Conservation (phyloP, 2,113 vertebrate genomes). For the Orthonyx spaldingii region DNA sequence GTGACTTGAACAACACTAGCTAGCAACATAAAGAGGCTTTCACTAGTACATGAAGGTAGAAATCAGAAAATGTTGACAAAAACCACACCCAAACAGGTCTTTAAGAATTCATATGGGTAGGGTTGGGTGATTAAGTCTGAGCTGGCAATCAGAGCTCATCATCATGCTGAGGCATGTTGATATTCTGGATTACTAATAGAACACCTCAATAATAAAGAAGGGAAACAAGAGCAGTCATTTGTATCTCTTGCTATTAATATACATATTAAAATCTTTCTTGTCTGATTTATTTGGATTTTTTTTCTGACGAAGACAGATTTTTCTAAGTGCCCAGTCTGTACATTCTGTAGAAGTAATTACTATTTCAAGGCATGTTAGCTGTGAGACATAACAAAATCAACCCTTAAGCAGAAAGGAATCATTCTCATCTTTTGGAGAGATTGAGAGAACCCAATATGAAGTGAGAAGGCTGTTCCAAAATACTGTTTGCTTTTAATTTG, state of each 20-base stretch:
- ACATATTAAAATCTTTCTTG: not conserved
- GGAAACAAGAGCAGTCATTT: not conserved
- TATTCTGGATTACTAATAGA: constrained; percentile 1
- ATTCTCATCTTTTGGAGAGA: not conserved
- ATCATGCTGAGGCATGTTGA: constrained; percentile 41
- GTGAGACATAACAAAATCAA: not conserved
- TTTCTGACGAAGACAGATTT: not conserved
- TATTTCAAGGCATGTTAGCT: not conserved
- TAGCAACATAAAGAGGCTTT: not conserved
- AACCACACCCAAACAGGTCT: constrained; percentile 39
- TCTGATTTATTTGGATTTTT: not conserved
- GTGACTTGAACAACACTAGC: not conserved
- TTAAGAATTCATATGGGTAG: constrained; percentile 23
- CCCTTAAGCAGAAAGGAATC: not conserved
- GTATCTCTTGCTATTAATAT: not conserved
- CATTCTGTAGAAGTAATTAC: not conserved
- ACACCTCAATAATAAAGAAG: not conserved
- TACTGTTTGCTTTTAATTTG: not conserved
- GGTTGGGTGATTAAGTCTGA: constrained; percentile 45
- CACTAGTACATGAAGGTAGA: not conserved
- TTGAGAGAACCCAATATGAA: not conserved
- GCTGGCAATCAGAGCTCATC: constrained; percentile 35
- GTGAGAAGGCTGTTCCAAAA: not conserved
- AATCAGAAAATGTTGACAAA: constrained; percentile 14
- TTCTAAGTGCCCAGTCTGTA: not conserved